These are phyloP conservation scores for Chrysomallon squamiferum DNA, from an alignment of 1,140 invertebrate species.

Conservation along the genomic window DNA sequence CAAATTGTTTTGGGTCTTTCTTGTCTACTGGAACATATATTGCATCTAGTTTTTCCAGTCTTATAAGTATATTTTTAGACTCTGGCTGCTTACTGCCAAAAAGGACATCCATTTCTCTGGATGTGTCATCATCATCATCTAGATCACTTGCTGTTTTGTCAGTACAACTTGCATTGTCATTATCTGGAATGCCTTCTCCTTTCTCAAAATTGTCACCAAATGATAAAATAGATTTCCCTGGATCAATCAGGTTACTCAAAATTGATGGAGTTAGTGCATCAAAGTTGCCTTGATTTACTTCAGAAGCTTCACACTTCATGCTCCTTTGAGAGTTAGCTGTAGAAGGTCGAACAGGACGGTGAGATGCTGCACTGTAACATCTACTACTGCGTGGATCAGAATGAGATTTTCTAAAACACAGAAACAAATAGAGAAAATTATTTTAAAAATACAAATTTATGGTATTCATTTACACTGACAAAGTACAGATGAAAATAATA, in stretches of 20 bases:
- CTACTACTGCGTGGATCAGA: not conserved
- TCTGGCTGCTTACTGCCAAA: slow-evolving; percentile 33
- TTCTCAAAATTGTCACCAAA: slow-evolving; percentile 31
- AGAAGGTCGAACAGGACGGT: not conserved
- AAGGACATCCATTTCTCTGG: slow-evolving; percentile 41
- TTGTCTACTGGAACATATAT: slow-evolving; percentile 43
- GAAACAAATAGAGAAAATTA: not conserved
- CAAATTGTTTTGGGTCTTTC: slow-evolving; percentile 43
- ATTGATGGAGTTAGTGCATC: slow-evolving; percentile 39
- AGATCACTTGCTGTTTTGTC: slow-evolving; percentile 23
- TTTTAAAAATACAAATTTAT: too few relatives aligned
- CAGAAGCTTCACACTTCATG: slow-evolving; percentile 26
- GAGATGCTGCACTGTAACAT: not conserved
- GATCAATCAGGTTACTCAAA: slow-evolving; percentile 29
- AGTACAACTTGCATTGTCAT: slow-evolving; percentile 35
- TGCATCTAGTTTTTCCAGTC: slow-evolving; percentile 51
- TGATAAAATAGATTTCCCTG: not conserved
- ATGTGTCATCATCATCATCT: slow-evolving; percentile 17
- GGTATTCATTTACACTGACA: too few relatives aligned
- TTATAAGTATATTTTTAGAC: slow-evolving; percentile 38
- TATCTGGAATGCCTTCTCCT: slow-evolving; percentile 3
- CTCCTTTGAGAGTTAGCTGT: not conserved
- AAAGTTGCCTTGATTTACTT: slow-evolving; percentile 36
- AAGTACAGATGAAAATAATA: not conserved
- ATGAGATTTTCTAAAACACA: not conserved